A percentile compares a stretch with the other conserved stretches of the same genome.
Conservation (phyloP, 2,888 invertebrate genomes). For the Synergus japonicus region DNA sequence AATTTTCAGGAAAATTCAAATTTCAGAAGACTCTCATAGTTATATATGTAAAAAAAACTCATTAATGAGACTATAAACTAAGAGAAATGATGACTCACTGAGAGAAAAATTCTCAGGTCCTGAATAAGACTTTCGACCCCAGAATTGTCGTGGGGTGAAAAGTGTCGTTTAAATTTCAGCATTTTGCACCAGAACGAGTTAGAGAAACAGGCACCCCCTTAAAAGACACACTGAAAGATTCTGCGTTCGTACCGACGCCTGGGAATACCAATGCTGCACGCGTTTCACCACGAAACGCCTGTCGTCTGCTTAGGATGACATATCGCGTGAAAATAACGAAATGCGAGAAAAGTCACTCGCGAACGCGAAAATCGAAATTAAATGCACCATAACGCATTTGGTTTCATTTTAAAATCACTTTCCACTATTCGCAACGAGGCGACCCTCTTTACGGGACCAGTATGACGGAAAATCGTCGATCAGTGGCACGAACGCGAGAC, state of each 20-base stretch:
- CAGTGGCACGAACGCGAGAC: conserved; percentile 23
- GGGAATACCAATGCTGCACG: conserved; percentile 34
- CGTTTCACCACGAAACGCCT: conserved; percentile 18
- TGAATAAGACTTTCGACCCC: conserved; percentile 10
- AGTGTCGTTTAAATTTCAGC: conserved; percentile 15
- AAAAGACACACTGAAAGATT: conserved; percentile 40
- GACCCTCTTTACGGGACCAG: neutral
- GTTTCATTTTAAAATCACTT: conserved; percentile 16
- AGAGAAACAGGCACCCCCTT: conserved; percentile 18
- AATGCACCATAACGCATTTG: conserved; percentile 18
- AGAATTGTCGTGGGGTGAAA: neutral
- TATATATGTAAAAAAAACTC: neutral
- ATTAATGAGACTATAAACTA: neutral
- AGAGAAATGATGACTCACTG: neutral
- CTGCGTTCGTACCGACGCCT: conserved; percentile 38
- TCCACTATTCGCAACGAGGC: neutral
- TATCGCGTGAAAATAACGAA: conserved; percentile 4
- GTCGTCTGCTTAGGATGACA: conserved; percentile 35
- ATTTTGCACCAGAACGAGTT: conserved; percentile 25
- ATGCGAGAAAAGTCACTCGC: conserved; percentile 27
- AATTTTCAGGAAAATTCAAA: neutral
- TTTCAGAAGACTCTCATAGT: neutral
- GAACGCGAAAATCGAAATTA: conserved; percentile 1
- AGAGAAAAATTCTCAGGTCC: conserved; percentile 27
- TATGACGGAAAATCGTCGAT: conserved; percentile 24